phyloP scores from a whole-genome alignment of 2,888 invertebrate species.

The Philereme transversata region DNA sequence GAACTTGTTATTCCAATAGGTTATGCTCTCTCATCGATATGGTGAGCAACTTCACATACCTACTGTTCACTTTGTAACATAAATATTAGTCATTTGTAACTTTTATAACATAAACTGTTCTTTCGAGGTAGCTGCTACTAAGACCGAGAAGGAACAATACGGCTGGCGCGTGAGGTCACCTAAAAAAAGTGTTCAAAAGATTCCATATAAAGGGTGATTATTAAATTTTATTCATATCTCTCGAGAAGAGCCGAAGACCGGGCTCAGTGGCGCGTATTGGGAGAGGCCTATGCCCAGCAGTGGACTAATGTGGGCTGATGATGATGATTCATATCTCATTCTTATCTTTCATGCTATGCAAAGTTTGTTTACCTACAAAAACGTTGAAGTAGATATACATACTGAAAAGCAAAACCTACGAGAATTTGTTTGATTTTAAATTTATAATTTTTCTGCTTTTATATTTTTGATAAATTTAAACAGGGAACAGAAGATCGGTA shows the following conservation, averaged over 20 bases:
- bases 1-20: constrained; percentile 49
- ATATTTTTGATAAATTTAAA: neutral
- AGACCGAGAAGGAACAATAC: constrained; percentile 56
- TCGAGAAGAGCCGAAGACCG: too few species aligned
- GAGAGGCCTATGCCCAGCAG: too few species aligned
- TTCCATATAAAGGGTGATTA: constrained; percentile 45
- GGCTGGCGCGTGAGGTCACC: constrained; percentile 57
- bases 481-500: constrained; percentile 42
- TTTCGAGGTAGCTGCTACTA: constrained; percentile 57
- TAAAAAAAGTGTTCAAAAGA: constrained; percentile 44
- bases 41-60: constrained; percentile 53
- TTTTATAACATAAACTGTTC: constrained; percentile 21
- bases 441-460: too few species aligned
- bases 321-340: neutral
- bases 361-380: too few species aligned
- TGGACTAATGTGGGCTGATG: too few species aligned
- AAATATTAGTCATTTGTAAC: too few species aligned
- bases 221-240: neutral
- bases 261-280: too few species aligned
- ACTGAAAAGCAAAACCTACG: neutral
- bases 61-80: too few species aligned
- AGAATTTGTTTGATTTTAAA: constrained; percentile 3
- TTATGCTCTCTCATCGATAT: constrained; percentile 59
- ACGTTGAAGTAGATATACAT: too few species aligned
- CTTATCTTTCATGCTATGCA: neutral